Conservation (phyloP, 2,888 invertebrate species). For the Parnassius orleans region DNA sequence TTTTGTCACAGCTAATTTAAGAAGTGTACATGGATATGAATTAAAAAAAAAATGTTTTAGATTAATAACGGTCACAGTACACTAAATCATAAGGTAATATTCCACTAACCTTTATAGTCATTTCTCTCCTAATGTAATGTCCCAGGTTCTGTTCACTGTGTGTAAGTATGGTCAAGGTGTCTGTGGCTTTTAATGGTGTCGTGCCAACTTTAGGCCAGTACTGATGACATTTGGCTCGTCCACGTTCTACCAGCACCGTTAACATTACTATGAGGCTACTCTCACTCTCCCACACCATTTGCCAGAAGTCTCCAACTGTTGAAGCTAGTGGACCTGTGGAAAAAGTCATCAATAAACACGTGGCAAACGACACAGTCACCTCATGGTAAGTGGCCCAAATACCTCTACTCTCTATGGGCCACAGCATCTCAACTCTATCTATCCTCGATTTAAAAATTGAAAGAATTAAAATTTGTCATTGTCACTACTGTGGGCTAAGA, state of each 20-base stretch:
- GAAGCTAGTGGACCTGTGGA: conserved; percentile 91
- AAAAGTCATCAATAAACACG: background rate
- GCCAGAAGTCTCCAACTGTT: conserved; percentile 98
- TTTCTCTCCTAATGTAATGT: conserved; percentile 94
- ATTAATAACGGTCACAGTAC: too few relatives aligned
- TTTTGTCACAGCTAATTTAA: too few relatives aligned
- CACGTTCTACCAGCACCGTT: conserved; percentile 96
- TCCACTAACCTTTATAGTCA: conserved; percentile 78
- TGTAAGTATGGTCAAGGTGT: conserved; percentile 86
- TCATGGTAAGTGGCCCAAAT: too few relatives aligned
- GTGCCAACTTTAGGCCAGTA: conserved; percentile 96
- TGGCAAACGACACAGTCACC: too few relatives aligned
- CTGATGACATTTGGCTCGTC: conserved; percentile 96
- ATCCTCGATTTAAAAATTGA: too few relatives aligned
- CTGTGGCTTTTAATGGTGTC: conserved; percentile 77
- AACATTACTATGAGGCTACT: conserved; percentile 98
- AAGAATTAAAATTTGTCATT: too few relatives aligned
- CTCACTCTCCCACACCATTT: conserved; percentile 97
- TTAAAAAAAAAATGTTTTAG: too few relatives aligned
- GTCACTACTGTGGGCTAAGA: too few relatives aligned
- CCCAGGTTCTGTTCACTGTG: conserved; percentile 91
- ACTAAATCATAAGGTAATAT: too few relatives aligned
- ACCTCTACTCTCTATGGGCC: too few relatives aligned
- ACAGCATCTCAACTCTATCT: too few relatives aligned
- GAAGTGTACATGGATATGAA: too few relatives aligned